Conservation (phyloP, 2,888 invertebrate genomes). For the Lottia gigantea region DNA sequence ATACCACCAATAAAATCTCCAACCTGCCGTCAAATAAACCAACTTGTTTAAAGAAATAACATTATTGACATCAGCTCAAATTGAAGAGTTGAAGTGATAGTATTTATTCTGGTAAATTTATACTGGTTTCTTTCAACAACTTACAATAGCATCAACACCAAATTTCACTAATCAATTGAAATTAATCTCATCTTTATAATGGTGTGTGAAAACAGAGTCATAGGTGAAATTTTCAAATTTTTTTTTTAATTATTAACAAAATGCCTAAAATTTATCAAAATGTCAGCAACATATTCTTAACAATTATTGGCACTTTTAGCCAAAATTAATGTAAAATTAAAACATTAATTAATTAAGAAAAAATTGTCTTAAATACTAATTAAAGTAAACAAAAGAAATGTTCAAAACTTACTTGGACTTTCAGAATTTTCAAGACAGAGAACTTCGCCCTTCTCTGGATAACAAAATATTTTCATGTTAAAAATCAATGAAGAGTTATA, state of each 20-base stretch:
- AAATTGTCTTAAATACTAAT: too few relatives aligned
- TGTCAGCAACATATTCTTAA: too few relatives aligned
- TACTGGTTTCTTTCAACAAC: background rate
- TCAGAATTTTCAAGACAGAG: constrained; percentile 14
- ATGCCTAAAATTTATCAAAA: too few relatives aligned
- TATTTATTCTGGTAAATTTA: background rate
- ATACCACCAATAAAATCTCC: constrained; percentile 4
- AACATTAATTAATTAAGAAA: too few relatives aligned
- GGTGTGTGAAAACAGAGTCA: too few relatives aligned
- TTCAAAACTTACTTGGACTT: constrained; percentile 16
- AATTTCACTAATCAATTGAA: too few relatives aligned
- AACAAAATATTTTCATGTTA: constrained; percentile 19
- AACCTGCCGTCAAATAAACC: constrained; percentile 8
- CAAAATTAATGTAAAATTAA: background rate
- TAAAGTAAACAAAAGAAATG: too few relatives aligned
- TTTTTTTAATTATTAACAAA: too few relatives aligned
- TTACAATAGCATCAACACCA: too few relatives aligned
- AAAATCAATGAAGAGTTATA: background rate
- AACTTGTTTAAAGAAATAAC: constrained; percentile 6
- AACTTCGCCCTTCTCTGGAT: constrained; percentile 13
- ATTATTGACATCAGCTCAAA: constrained; percentile 9
- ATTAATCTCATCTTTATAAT: too few relatives aligned
- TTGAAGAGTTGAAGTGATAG: background rate
- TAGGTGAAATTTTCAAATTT: too few relatives aligned
- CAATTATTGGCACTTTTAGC: too few relatives aligned